phyloP scores from a whole-genome alignment of 2,888 invertebrate species.

The Saturnia japonica region DNA sequence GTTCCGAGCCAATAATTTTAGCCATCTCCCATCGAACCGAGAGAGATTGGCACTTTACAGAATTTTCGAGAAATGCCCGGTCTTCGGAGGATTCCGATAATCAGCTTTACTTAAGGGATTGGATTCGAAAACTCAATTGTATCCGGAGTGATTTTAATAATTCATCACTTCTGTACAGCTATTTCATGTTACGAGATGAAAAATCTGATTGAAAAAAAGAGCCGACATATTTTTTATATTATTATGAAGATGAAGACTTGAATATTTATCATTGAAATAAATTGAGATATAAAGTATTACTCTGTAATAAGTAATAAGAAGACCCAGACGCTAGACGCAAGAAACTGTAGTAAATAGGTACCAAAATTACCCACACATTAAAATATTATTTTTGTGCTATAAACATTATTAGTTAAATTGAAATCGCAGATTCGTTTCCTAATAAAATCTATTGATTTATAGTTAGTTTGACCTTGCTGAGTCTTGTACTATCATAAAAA shows the following conservation, averaged over 20 bases:
- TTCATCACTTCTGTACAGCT: slow-evolving; percentile 67
- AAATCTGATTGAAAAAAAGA: slow-evolving; percentile 50
- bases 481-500: background rate
- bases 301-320: slow-evolving; percentile 17
- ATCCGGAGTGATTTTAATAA: slow-evolving; percentile 78
- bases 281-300: slow-evolving; percentile 1
- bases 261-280: slow-evolving; percentile 27
- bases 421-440: background rate
- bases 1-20: slow-evolving; percentile 65
- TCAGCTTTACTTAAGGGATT: slow-evolving; percentile 81
- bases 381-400: background rate
- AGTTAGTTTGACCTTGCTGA: background rate
- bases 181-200: slow-evolving; percentile 52
- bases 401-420: too few species aligned
- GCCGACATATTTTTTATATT: slow-evolving; percentile 49
- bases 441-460: background rate
- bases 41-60: slow-evolving; percentile 75
- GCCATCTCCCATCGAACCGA: slow-evolving; percentile 53
- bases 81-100: slow-evolving; percentile 71
- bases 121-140: slow-evolving; percentile 76
- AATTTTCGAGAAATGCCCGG: slow-evolving; percentile 63
- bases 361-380: background rate
- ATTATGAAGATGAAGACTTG: slow-evolving; percentile 28
- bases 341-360: background rate
- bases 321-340: background rate